phyloP scores from a whole-genome alignment of 2,888 invertebrate genomes.

The Orthonevra nobilis region DNA sequence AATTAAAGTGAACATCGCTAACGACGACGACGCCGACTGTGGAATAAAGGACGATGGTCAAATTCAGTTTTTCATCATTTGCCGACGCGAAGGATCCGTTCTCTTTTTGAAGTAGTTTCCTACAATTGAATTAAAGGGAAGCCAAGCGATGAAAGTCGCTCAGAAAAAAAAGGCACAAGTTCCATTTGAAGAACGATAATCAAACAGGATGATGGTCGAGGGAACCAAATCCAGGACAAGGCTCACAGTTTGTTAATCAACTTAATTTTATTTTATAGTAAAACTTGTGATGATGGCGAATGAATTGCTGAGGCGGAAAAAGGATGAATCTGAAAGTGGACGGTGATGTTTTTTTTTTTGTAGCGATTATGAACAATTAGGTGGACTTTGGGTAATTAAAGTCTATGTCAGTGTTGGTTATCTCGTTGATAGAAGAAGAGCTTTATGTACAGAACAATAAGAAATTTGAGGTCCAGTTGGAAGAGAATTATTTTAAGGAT shows the following conservation, averaged over 20 bases:
- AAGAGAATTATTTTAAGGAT: too few relatives aligned
- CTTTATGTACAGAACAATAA: too few relatives aligned
- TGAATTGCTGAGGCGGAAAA: not conserved
- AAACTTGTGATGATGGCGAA: not conserved
- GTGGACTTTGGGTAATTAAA: too few relatives aligned
- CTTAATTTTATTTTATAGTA: not conserved
- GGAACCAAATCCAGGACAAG: not conserved
- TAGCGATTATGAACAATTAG: too few relatives aligned
- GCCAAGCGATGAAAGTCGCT: too few relatives aligned
- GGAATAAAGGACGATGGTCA: too few relatives aligned
- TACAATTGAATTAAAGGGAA: not conserved
- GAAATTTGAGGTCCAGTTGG: too few relatives aligned
- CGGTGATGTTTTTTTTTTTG: too few relatives aligned
- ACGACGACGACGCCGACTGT: not conserved
- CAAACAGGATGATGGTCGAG: not conserved
- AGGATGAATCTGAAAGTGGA: too few relatives aligned
- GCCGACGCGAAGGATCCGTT: not conserved
- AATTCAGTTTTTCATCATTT: too few relatives aligned
- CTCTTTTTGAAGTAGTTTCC: not conserved
- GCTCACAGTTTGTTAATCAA: not conserved
- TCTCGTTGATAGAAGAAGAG: too few relatives aligned
- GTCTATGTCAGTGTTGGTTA: too few relatives aligned
- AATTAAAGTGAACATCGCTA: not conserved
- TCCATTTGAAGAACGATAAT: slow-evolving; percentile 4
- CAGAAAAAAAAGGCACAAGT: not conserved